These are phyloP conservation scores for Caenorhabditis zanzibari DNA, from an alignment of 2,888 invertebrate species.

Conservation along the genomic window DNA sequence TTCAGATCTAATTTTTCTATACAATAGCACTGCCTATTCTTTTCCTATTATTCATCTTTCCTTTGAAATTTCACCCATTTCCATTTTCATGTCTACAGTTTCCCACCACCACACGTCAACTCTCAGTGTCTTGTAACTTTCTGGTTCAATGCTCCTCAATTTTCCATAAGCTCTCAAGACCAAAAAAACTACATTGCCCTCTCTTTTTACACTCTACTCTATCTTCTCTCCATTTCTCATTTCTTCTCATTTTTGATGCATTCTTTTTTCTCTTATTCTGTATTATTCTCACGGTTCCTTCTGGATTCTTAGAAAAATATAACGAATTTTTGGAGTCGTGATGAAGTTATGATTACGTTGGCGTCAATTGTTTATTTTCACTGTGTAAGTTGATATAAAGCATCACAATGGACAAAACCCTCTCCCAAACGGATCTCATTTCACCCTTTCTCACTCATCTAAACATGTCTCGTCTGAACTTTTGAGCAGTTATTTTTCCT, in stretches of 20 bases:
- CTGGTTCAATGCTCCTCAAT: conserved; percentile 12
- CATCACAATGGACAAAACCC: conserved; percentile 23
- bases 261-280: neutral
- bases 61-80: neutral
- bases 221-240: conserved; percentile 13
- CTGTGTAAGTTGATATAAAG: conserved; percentile 39
- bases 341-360: neutral
- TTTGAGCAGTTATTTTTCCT: neutral
- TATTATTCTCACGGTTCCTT: neutral
- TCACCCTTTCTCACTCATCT: conserved; percentile 6
- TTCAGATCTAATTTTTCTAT: neutral
- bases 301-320: neutral
- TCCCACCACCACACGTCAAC: conserved; percentile 2
- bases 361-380: neutral
- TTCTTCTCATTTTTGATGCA: conserved; percentile 7
- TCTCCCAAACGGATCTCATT: conserved; percentile 7
- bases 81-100: no score
- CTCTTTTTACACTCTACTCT: neutral
- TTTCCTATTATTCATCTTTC: neutral
- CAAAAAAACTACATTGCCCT: conserved; percentile 12
- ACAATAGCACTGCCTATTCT: neutral
- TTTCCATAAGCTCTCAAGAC: conserved; percentile 12
- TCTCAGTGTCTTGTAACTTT: conserved; percentile 4
- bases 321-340: neutral
- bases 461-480: neutral